phyloP scores from a whole-genome alignment of 92 coral and sea anemone species.

The Scolanthus callimorphus region DNA sequence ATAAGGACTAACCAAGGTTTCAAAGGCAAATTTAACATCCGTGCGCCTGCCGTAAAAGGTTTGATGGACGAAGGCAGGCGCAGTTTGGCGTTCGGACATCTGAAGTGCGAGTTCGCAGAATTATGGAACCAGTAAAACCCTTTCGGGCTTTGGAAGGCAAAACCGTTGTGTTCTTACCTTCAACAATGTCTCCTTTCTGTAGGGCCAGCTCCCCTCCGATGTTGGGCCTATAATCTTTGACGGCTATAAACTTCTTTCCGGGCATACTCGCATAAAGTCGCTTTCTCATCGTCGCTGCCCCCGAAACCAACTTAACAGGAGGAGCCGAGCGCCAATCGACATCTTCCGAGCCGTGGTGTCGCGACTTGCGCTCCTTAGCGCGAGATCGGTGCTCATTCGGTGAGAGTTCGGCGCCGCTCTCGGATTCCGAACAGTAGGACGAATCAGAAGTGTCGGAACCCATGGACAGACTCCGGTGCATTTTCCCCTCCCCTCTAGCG shows the following conservation, averaged over 20 bases:
- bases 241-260: conserved; percentile 72
- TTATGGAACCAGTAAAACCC: too few species aligned
- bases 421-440: conserved; percentile 80
- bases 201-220: conserved; percentile 90
- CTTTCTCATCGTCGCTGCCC: conserved; percentile 92
- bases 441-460: conserved; percentile 89
- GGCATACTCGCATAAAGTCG: conserved; percentile 69
- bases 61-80: too few species aligned
- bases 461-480: conserved; percentile 61
- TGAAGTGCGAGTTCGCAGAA: too few species aligned
- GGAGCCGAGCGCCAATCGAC: conserved; percentile 43
- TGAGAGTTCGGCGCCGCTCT: conserved; percentile 36
- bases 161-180: too few species aligned
- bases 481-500: conserved; percentile 40
- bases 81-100: too few species aligned
- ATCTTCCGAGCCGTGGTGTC: conserved; percentile 3
- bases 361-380: conserved; percentile 11
- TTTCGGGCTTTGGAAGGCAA: too few species aligned
- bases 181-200: conserved; percentile 84
- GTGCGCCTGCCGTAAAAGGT: too few species aligned
- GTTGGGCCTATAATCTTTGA: conserved; percentile 63
- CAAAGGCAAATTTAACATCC: too few species aligned
- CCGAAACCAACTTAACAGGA: conserved; percentile 88
- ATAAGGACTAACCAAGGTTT: too few species aligned
- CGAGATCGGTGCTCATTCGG: conserved; percentile 38